Evolutionary conservation across 2,888 invertebrate genomes (phyloP).

Genomic region (Himalopsyche anomala): DNA sequence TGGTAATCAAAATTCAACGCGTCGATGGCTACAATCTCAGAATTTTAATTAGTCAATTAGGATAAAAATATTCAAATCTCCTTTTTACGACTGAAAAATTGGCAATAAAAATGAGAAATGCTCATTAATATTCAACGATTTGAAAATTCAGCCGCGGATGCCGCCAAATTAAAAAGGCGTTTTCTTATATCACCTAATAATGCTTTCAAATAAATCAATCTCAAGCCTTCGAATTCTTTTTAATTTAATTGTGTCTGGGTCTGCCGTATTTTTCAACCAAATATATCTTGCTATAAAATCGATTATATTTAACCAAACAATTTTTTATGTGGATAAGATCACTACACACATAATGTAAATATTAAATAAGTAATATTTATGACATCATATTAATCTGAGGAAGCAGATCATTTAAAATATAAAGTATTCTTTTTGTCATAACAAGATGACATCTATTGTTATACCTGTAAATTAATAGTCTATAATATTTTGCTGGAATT

Average conservation of each 20-base stretch:
- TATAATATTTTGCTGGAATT: no score
- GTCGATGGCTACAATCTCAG: not conserved
- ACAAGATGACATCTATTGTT: no score
- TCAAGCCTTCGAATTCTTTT: not conserved
- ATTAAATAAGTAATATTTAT: no score
- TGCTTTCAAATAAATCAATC: slow-evolving; percentile 2
- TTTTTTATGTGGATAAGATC: no score
- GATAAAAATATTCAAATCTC: slow-evolving; percentile 27
- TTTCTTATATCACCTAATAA: slow-evolving; percentile 17
- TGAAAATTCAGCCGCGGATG: slow-evolving; percentile 4
- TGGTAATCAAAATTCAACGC: slow-evolving; percentile 5
- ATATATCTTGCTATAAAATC: no score
- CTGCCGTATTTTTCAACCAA: not conserved
- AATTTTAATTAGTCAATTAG: slow-evolving; percentile 20
- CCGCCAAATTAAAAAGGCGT: slow-evolving; percentile 9
- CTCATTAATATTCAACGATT: slow-evolving; percentile 28
- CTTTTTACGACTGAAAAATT: slow-evolving; percentile 12
- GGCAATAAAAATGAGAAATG: slow-evolving; percentile 13
- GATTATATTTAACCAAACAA: no score
- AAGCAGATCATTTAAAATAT: no score
- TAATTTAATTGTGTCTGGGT: not conserved
- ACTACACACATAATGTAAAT: no score
- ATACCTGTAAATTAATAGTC: no score
- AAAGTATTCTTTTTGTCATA: no score
- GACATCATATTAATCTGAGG: no score